Evolutionary conservation across 2,888 invertebrate species (phyloP), one percentile per base, ranked within the genome.

Genomic region (Hipparchia sbordonii): DNA sequence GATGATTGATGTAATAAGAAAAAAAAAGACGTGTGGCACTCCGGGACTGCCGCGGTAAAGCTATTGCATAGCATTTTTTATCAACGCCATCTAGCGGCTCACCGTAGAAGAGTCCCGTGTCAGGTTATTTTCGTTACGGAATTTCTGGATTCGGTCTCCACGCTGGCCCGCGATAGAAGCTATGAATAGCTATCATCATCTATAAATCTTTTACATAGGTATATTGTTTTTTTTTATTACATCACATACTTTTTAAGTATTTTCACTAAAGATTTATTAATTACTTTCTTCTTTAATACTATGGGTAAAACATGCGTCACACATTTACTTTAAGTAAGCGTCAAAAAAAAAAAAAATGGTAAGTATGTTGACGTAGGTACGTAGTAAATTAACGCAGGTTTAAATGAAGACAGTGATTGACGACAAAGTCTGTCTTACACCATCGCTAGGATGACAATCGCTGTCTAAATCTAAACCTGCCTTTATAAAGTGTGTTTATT

Each of bases 301-400:
- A 76, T 74, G 72, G 61, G 67, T 67, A 57, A 72, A 75, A 78
- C 77, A 80, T 81, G 80, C 81, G 67, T 68, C 69, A 75, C 73
- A 72, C 12, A 57, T 69, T 61, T 45, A 73, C 62, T 70, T 74
- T 62, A 73, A 76, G 68, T 72, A 75, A 77, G 74, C 75, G 76
- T 78, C 74, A 80, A 76, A 77, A 77, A 79, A 81, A 79, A 81
- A 80, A 62, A 48, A 33, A 2, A 54, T 54, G 52, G 3, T n/a
- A 54, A 54, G 12, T 12, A 23, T 39, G 23, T 23, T 10, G 39
- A 39, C 59, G 23, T 60, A n/a, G n/a, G n/a, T n/a, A 39, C 39
- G 39, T 39, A 39, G 39, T 10, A 60, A 60, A 39, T 39, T 39
- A 39, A 60, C 9, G 39, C 10, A 60, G 8, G 23, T 56, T 23